Evolutionary conservation across 2,888 invertebrate species (phyloP), one percentile per base, ranked within the genome.

Genomic region (Diadegma fenestrale): DNA sequence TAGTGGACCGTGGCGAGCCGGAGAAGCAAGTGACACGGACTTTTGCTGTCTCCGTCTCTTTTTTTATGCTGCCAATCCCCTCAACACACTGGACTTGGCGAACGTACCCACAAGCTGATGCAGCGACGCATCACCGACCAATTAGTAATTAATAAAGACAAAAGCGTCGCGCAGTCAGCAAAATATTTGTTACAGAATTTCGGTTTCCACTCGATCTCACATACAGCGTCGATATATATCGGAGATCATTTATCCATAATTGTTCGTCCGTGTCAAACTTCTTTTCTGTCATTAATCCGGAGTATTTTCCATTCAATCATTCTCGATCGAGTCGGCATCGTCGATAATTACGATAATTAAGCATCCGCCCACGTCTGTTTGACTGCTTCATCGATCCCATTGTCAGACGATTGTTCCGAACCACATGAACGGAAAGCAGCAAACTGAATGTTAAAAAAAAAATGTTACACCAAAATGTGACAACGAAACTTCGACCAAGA

Each of bases 61-160:
- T 51, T 71, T 72, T 75, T 54, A 73, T 26, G 41, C 37, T 63
- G 14, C 30, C 22, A 43, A 30, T 77, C 43, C 78, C 22, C 64
- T 78, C 69, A 72, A 73, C 68, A 58, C 30, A 58, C 72, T 45
- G 77, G 64, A 78, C 68, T 64, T 45, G 54, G 45, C 69, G 19
- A 78, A 82, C 51, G 80, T 82, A 84, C 89, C 89, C 89, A 89
- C 37, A 88, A 90, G 81, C 73, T 51, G 80, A 84, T 81, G 80
- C 80, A 77, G 75, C 78, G 73, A 75, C 78, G 78, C 58, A 64
- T 68, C 78, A 81, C 73, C 8, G 80, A 85, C 89, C 91, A 91
- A 91, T 91, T 91, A 91, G 91, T 89, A 89, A 91, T 91, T 91
- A 90, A 91, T 91, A 91, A 91, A 88, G 88, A 85, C 87, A 84